Base-by-base conservation (phyloP, 2,888 invertebrate species). In the Cosmorhoe ocellata region DNA sequence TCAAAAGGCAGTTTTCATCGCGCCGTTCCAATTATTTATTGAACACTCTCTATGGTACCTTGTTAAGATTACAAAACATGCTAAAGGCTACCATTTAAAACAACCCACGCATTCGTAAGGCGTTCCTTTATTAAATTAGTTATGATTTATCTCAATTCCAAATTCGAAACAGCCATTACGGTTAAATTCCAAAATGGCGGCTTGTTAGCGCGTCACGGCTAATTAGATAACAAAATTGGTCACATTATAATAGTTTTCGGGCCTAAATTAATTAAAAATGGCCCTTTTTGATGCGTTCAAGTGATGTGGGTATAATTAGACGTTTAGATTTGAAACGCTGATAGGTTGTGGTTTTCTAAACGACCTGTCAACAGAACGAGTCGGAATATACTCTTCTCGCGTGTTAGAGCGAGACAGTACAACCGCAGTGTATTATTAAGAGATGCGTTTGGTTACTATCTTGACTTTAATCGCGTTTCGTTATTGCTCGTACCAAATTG, bases 301-400 rank as follows among this genome's bases (percentile, higher is more conserved):
- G 76, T 87, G 89, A 90, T 90, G 87, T 86, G 88, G 89, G 89
- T 89, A 87, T 88, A 89, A 89, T 89, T 89, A 90, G 84, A 79
- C 81, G 79, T 81, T 77, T 81, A 83, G 89, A 89, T 90, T 81
- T 77, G 71, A 73, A 81, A 80, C 67, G 74, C 74, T 76, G 88
- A 88, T 88, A 89, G 67, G 71, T 62, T 69, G 76, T 71, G 76
- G 81, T 79, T 79, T 42, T 78, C 75, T 76, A 74, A 83, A 81
- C 79, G 77, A 79, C 74, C 84, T 85, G 86, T 85, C 86, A 85
- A 79, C 79, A 72, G 71, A 82, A 54, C 60, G 70, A 64, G 76
- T 78, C 38, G 63, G 67, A 37, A 56, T 69, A 72, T 59, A 39
- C 36, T 39, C 59, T 49, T 46, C 37, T 32, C 18, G 32, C 22